Base-by-base conservation (phyloP, 2,113 vertebrate genomes). In the Balaeniceps rex region DNA sequence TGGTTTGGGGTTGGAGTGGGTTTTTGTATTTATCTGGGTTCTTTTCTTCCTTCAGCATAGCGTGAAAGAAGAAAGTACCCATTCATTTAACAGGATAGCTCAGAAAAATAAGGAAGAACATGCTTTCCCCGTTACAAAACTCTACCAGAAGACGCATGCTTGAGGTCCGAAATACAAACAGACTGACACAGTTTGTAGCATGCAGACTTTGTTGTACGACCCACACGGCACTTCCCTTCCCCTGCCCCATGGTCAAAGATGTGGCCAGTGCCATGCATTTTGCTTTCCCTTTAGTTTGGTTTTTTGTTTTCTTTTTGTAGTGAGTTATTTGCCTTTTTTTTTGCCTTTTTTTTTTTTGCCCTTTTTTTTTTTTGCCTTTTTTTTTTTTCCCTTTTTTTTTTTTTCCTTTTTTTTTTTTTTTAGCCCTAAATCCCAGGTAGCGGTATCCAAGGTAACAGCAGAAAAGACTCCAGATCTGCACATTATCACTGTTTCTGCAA, bases 371-470 rank as follows among this genome's bases (percentile, higher is more conserved):
- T 29, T 49, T 58, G n/a, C n/a, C n/a, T n/a, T n/a, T n/a, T 26
- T 61, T 60, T 55, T 44, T 47, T 64, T 74, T 31, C 7, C 7
- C 5, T 49, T n/a, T 25, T 34, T 55, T 34, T 25, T 31, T 29
- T 19, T 42, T 42, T 42, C 10, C 40, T 12, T 34, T 28, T 34
- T 55, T 34, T 33, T 31, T 19, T 63, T 54, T 29, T 49, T 58
- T 17, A 93, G 52, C 87, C 77, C 75, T 68, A 69, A 68, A 82
- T 84, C 57, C 77, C 94, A 89, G 86, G 92, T 68, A 92, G 22
- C 5, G 0, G 96, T 97, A 94, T 96, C 96, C 96, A 97, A 88
- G 96, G 96, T 51, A 97, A 97, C 97, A 94, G 87, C 92, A 94
- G 72, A 33, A 80, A 84, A 88, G 94, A 96, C 64, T 94, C 74